Conservation (phyloP, 2,113 vertebrate species). For the Gopherus flavomarginatus region DNA sequence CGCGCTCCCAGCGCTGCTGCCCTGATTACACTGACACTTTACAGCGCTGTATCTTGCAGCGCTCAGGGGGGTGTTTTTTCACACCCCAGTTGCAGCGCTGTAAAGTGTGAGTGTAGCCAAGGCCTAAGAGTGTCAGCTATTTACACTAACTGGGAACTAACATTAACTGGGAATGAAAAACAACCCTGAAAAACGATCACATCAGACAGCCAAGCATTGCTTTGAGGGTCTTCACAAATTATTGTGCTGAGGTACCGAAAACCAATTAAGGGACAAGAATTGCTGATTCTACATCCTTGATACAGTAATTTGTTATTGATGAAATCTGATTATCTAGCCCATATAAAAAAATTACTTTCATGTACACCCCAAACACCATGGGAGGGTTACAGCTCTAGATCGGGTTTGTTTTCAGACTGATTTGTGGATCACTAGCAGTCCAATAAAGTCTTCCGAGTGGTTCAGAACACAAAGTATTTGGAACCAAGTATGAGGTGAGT, state of each 20-base stretch:
- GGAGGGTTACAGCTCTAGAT: background rate
- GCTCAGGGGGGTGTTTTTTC: too few relatives aligned
- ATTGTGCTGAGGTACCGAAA: background rate
- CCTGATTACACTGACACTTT: too few relatives aligned
- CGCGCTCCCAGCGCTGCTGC: too few relatives aligned
- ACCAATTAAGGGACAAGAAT: constrained; percentile 14
- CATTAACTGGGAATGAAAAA: constrained; percentile 9
- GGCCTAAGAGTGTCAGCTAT: background rate
- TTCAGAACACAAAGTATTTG: background rate
- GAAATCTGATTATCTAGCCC: background rate
- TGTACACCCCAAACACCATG: background rate
- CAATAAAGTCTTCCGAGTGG: background rate
- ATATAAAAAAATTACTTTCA: background rate
- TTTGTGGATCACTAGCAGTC: background rate
- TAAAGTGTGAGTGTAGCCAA: too few relatives aligned
- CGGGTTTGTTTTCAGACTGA: background rate
- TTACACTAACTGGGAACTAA: background rate
- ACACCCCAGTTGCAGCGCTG: too few relatives aligned
- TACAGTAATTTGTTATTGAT: background rate
- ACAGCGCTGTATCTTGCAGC: too few relatives aligned
- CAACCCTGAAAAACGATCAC: background rate
- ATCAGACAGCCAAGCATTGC: background rate
- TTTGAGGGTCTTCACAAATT: background rate
- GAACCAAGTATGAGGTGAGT: background rate
- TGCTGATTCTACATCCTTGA: background rate